Base-by-base conservation (phyloP, 2,888 invertebrate species). In the Micoletzkya japonica region DNA sequence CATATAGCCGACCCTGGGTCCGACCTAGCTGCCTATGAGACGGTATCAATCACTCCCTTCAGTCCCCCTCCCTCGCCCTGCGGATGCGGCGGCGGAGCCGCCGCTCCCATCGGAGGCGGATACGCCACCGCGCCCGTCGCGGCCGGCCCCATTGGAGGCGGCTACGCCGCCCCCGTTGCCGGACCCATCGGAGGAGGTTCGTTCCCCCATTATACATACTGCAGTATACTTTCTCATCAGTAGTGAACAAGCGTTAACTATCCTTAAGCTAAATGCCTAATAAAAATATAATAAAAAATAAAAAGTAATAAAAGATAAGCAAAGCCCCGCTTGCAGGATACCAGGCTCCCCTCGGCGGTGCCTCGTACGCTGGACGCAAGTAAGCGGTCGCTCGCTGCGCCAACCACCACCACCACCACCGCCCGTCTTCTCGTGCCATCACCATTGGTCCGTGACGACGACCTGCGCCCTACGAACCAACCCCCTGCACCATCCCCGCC, bases 61-160 rank as follows among this genome's bases (percentile, higher is more conserved):
- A 24, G 14, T 39, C 59, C 59, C 59, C 59, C 59, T 59, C 59
- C 59, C n/a, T 28, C 59, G 37, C 59, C 59, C 59, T 59, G 59
- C 59, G 59, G 59, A 28, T 37, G 59, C 0, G 37, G 39, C 28
- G 37, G 39, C 59, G 59, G 59, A 39, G 59, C 39, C 39, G 17
- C 17, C 39, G 39, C 10, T 10, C 39, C 39, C 39, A 39, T 39
- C 39, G 39, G 39, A 39, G 39, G 39, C 39, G 39, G 39, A 39
- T 39, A 39, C 39, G 39, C 39, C 39, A 7, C 39, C 39, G 10
- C 7, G 10, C 39, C 39, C 7, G 39, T 7, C 10, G 17, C 7
- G 7, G 7, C 39, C 7, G 39, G 39, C 39, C 39, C 39, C 10
- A 10, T 17, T 17, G 39, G 10, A 7, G 39, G 39, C 7, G 39